Percentiles rank a stretch among this genome's conserved stretches.
These are phyloP conservation scores for Apoda limacodes DNA, from an alignment of 2,888 invertebrate genomes.

Conservation along the genomic window DNA sequence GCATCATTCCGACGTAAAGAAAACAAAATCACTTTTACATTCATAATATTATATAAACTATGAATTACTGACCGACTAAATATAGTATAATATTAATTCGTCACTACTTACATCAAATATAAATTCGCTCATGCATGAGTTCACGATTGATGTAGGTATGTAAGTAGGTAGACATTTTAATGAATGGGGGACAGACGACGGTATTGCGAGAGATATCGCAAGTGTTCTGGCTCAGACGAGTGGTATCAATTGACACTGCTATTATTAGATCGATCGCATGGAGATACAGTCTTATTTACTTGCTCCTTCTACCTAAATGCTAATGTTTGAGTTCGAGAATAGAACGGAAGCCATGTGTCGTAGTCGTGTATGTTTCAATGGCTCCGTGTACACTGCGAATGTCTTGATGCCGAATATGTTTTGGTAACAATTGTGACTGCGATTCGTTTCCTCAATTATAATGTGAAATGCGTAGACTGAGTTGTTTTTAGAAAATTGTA, in stretches of 20 bases:
- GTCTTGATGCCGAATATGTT: too few relatives aligned
- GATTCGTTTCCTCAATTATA: too few relatives aligned
- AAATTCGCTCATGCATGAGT: background rate
- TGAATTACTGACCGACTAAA: too few relatives aligned
- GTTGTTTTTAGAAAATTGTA: too few relatives aligned
- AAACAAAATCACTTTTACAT: too few relatives aligned
- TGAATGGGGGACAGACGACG: conserved; percentile 35
- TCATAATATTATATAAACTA: too few relatives aligned
- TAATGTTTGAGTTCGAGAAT: conserved; percentile 38
- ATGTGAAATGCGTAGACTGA: too few relatives aligned
- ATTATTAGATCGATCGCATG: conserved; percentile 33
- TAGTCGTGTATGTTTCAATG: conserved; percentile 24
- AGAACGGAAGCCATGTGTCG: conserved; percentile 39
- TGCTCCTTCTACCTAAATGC: conserved; percentile 18
- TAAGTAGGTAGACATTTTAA: conserved; percentile 28
- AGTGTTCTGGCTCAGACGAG: conserved; percentile 39
- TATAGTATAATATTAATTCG: too few relatives aligned
- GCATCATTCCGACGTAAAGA: too few relatives aligned
- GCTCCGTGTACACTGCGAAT: background rate
- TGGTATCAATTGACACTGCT: conserved; percentile 43
- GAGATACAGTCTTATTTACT: conserved; percentile 26
- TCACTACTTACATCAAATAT: too few relatives aligned
- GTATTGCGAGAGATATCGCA: conserved; percentile 24
- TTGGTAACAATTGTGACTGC: too few relatives aligned
- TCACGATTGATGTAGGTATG: background rate